Evolutionary conservation across 2,797 vertebrate genomes (phyloP), one percentile per base, ranked within the genome.

Genomic region (Bradypus variegatus): DNA sequence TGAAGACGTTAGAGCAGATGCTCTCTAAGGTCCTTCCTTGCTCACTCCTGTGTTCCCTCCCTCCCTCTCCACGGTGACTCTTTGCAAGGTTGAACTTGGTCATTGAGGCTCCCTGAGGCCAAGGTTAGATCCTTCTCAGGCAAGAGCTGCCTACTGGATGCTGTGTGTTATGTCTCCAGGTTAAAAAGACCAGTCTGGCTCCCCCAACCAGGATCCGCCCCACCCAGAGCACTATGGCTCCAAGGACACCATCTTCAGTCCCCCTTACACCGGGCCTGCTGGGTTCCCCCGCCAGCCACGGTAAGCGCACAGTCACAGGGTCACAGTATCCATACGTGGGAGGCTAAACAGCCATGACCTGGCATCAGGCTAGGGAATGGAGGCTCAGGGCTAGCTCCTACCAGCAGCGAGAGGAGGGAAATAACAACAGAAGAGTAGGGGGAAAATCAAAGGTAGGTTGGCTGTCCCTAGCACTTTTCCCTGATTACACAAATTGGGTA

Each of bases 151-250:
- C 48, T 48, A 8, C 4, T 55, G 15, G 70, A 29, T 92, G 27
- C 67, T 6, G 0, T 92, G 5, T 65, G 50, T 82, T 92, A 4
- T 89, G 19, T 69, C 85, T 83, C 87, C 96, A 98, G 98, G 96
- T 97, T 27, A 97, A 98, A 91, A 97, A 97, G 9, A 97, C 96
- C 69, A 97, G 97, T 0, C 73, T 97, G 82, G 96, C 95, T 94
- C 97, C 97, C 82, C 94, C 84, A 64, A 91, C 94, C 70, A 94
- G 92, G 82, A 93, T 86, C 5, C 27, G 62, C 60, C 67, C 91
- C 11, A 31, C 58, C 29, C 76, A 93, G 58, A 90, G 67, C 0
- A 45, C 93, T 25, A 45, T 55, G 67, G 73, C 65, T 69, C 88
- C 94, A 53, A 84, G 92, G 29, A 81, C 94, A 82, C 89, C 89